These are phyloP conservation scores for Falco cherrug DNA, from an alignment of 2,797 vertebrate species.

Conservation along the genomic window DNA sequence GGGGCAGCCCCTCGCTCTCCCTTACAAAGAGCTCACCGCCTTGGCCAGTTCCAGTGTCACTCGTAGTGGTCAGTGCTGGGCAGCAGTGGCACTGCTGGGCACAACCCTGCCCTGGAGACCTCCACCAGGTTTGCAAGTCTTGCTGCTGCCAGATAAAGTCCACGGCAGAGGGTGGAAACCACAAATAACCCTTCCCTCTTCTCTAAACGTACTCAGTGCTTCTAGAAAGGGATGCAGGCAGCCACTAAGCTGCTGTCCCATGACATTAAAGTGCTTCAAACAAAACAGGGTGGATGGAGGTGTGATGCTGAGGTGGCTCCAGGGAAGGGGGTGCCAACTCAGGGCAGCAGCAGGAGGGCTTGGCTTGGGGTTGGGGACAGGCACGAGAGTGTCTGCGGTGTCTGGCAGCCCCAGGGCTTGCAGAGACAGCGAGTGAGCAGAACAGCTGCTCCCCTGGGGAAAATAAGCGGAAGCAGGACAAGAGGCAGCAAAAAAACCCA, in stretches of 20 bases:
- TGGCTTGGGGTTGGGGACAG: not conserved
- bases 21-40: not conserved
- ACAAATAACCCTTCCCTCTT: not conserved
- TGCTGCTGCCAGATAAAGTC: not conserved
- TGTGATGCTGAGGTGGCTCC: not conserved
- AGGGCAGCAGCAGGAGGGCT: not conserved
- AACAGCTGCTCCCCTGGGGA: not conserved
- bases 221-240: not conserved
- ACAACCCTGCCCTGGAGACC: not conserved
- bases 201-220: slow-evolving; percentile 54
- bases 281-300: not conserved
- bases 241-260: not conserved
- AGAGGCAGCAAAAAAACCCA: not conserved
- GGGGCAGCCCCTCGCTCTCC: not conserved
- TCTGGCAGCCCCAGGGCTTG: not conserved
- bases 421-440: not conserved
- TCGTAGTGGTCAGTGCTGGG: not conserved
- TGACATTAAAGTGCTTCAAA: slow-evolving; percentile 54
- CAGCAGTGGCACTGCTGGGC: slow-evolving; percentile 37
- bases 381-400: not conserved
- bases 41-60: not conserved
- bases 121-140: not conserved
- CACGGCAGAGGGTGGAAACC: not conserved
- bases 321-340: not conserved
- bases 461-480: not conserved